Evolutionary conservation across 2,888 invertebrate genomes (phyloP).

Genomic region (Opisthograptis luteolata): DNA sequence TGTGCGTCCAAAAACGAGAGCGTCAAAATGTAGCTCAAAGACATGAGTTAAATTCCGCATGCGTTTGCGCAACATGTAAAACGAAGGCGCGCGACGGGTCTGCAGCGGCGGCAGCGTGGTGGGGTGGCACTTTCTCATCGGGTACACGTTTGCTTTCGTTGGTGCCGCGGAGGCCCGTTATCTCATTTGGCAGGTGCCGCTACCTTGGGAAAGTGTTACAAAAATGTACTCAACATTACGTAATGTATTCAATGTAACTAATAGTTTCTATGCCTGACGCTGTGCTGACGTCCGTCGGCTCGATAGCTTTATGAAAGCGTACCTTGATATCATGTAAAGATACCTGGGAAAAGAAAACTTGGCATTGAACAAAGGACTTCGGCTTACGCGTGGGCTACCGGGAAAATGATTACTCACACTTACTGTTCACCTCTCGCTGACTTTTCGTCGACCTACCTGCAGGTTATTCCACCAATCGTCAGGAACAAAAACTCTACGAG

Average conservation of each 20-base stretch:
- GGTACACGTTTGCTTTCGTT: constrained; percentile 81
- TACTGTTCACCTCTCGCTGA: constrained; percentile 62
- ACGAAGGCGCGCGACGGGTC: constrained; percentile 62
- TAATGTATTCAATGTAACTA: constrained; percentile 47
- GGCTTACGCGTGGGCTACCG: constrained; percentile 45
- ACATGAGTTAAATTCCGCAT: constrained; percentile 61
- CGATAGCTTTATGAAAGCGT: too few species aligned
- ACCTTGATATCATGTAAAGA: constrained; percentile 11
- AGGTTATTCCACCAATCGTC: constrained; percentile 70
- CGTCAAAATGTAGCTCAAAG: constrained; percentile 41
- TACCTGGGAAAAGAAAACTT: constrained; percentile 26
- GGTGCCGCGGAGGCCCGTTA: constrained; percentile 71
- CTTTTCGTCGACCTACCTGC: constrained; percentile 75
- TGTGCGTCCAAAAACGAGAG: constrained; percentile 35
- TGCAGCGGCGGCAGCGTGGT: constrained; percentile 40
- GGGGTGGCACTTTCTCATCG: constrained; percentile 75
- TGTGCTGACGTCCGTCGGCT: constrained; percentile 7
- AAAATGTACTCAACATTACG: constrained; percentile 68
- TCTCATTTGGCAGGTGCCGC: constrained; percentile 81
- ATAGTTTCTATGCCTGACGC: constrained; percentile 19
- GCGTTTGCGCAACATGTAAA: constrained; percentile 77
- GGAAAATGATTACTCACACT: constrained; percentile 62
- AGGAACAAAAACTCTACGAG: constrained; percentile 66
- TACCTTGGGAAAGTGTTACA: constrained; percentile 77
- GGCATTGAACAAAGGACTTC: constrained; percentile 44